These are phyloP conservation scores for Megaleporinus macrocephalus DNA, from an alignment of 2,113 vertebrate genomes.

Conservation along the genomic window DNA sequence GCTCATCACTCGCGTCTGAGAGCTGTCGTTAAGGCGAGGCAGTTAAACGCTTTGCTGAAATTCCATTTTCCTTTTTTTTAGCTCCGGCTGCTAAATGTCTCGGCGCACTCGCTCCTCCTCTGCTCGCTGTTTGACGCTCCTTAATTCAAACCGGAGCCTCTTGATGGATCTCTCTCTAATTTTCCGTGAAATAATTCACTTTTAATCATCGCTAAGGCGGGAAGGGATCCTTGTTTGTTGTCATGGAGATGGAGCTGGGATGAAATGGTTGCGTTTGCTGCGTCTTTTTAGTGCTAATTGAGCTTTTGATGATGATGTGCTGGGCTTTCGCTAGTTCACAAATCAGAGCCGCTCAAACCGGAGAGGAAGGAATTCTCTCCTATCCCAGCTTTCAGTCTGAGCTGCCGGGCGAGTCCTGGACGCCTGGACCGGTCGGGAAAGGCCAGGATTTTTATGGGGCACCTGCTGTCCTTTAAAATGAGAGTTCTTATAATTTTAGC, in stretches of 20 bases:
- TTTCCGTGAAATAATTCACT: slow-evolving; percentile 15
- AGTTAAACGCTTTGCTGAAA: background rate
- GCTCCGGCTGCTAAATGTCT: slow-evolving; percentile 18
- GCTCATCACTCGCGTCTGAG: background rate
- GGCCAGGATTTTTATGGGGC: too few relatives aligned
- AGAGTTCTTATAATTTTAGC: too few relatives aligned
- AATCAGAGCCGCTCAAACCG: background rate
- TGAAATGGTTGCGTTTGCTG: slow-evolving; percentile 26
- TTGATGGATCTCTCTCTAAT: slow-evolving; percentile 1
- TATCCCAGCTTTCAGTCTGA: too few relatives aligned
- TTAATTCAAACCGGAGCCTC: background rate
- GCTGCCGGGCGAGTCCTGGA: too few relatives aligned
- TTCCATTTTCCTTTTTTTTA: background rate
- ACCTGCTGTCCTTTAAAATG: too few relatives aligned
- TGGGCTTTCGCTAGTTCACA: background rate
- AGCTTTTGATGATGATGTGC: slow-evolving; percentile 17
- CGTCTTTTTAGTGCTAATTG: slow-evolving; percentile 45
- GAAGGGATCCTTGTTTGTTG: slow-evolving; percentile 39
- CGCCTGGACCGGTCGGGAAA: too few relatives aligned
- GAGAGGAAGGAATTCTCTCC: background rate
- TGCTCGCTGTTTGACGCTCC: background rate
- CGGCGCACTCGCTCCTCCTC: too few relatives aligned
- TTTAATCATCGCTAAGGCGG: slow-evolving; percentile 11
- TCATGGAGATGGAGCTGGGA: slow-evolving; percentile 46
- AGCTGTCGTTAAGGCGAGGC: background rate